Percentiles rank a stretch among this genome's conserved stretches.
These are phyloP conservation scores for Corydoras maculifer DNA, from an alignment of 2,113 vertebrate genomes.

Conservation along the genomic window DNA sequence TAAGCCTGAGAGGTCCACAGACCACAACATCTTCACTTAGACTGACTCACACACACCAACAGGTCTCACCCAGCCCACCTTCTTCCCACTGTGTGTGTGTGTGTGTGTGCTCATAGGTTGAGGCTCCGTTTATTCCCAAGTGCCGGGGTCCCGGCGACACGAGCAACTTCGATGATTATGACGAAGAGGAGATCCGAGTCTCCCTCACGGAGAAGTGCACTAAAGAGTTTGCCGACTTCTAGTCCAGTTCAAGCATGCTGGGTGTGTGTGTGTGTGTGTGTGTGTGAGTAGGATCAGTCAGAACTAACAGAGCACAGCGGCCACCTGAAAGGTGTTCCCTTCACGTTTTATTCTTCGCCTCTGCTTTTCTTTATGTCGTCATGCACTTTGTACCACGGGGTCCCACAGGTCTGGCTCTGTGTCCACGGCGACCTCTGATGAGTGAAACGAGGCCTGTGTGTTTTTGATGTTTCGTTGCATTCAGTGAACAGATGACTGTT, in stretches of 20 bases:
- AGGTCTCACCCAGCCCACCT: too few relatives aligned
- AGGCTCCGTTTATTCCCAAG: slow-evolving; percentile 88
- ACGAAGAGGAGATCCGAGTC: slow-evolving; percentile 84
- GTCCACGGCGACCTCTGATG: too few relatives aligned
- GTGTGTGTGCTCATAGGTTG: slow-evolving; percentile 61
- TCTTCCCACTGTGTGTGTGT: too few relatives aligned
- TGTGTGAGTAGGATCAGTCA: neutral
- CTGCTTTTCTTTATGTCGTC: too few relatives aligned
- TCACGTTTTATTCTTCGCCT: slow-evolving; percentile 29
- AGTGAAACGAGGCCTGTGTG: slow-evolving; percentile 15
- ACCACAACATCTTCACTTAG: too few relatives aligned
- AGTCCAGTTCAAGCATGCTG: slow-evolving; percentile 49
- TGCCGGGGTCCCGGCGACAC: slow-evolving; percentile 89
- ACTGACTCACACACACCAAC: too few relatives aligned
- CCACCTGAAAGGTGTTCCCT: slow-evolving; percentile 53
- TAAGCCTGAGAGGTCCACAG: neutral
- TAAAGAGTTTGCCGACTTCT: slow-evolving; percentile 90
- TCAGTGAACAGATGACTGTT: slow-evolving; percentile 14
- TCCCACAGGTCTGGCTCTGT: too few relatives aligned
- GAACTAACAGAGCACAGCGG: slow-evolving; percentile 38
- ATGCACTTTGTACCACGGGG: too few relatives aligned
- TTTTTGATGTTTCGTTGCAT: slow-evolving; percentile 20
- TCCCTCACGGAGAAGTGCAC: slow-evolving; percentile 86
- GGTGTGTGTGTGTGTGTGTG: slow-evolving; percentile 49
- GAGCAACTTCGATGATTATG: slow-evolving; percentile 92